Evolutionary conservation across 2,113 vertebrate species (phyloP).

Genomic region (Okapia johnstoni): DNA sequence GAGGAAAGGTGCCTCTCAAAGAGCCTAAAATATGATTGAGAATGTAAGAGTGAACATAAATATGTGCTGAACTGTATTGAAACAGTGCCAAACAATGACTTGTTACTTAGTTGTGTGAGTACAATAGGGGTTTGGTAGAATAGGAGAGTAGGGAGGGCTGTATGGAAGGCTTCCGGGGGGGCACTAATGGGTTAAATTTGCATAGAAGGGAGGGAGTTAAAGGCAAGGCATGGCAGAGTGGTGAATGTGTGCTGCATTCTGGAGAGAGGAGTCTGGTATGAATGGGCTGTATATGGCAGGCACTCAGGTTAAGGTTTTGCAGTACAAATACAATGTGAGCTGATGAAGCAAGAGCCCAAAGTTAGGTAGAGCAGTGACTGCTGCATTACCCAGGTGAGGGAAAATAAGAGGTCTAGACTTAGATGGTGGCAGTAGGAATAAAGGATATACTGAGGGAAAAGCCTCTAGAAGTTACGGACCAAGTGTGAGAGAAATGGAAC

Average conservation of each 20-base stretch:
- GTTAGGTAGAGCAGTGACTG: neutral
- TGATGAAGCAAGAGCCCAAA: neutral
- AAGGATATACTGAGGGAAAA: neutral
- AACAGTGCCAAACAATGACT: neutral
- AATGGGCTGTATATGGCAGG: neutral
- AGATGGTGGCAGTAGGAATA: neutral
- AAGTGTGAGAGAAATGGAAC: neutral
- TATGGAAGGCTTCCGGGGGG: neutral
- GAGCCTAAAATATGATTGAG: conserved; percentile 8
- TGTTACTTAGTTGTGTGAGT: neutral
- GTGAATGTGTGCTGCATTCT: neutral
- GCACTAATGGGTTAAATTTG: neutral
- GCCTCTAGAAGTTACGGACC: neutral
- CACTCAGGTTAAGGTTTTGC: neutral
- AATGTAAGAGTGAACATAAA: neutral
- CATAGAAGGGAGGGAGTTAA: neutral
- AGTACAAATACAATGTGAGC: neutral
- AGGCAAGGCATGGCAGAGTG: neutral
- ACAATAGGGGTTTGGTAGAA: neutral
- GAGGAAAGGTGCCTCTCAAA: conserved; percentile 1
- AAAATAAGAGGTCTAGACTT: neutral
- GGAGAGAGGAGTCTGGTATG: neutral
- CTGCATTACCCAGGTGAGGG: neutral
- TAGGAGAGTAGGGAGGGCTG: neutral
- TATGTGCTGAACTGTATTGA: neutral